phyloP scores from a whole-genome alignment of 2,797 vertebrate species.

The Saxicola maurus region DNA sequence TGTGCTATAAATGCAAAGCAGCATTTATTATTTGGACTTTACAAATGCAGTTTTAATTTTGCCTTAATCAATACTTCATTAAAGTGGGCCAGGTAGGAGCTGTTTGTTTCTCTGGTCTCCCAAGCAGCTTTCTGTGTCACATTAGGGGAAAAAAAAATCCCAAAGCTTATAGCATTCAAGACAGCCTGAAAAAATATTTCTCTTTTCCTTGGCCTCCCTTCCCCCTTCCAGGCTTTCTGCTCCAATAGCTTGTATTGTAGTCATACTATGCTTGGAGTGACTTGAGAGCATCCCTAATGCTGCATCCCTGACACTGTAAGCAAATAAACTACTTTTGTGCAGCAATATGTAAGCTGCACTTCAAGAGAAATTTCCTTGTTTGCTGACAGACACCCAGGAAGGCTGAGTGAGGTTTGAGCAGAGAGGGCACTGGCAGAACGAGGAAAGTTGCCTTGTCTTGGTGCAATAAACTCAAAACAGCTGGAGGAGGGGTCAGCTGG shows the following conservation, averaged over 20 bases:
- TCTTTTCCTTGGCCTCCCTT: background rate
- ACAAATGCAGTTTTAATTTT: background rate
- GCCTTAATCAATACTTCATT: background rate
- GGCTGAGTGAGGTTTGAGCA: background rate
- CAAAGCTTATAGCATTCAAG: background rate
- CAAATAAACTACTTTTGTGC: conserved; percentile 2
- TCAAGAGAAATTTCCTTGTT: background rate
- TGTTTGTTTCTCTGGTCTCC: background rate
- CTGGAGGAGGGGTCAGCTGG: background rate
- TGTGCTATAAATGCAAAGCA: background rate
- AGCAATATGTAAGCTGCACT: background rate
- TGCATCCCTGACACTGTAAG: background rate
- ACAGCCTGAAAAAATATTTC: background rate
- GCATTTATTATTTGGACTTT: background rate
- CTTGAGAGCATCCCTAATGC: conserved; percentile 3
- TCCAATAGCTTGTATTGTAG: background rate
- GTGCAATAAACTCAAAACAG: background rate
- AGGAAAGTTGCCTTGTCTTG: background rate
- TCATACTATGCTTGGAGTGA: background rate
- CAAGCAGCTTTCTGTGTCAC: background rate
- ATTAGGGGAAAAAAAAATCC: background rate
- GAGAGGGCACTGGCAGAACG: background rate
- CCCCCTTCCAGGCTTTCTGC: conserved; percentile 14
- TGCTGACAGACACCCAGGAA: background rate
- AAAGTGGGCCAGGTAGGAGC: background rate